These are phyloP conservation scores for Microcebus ravelobensis DNA, from an alignment of 2,113 vertebrate genomes.

Conservation along the genomic window DNA sequence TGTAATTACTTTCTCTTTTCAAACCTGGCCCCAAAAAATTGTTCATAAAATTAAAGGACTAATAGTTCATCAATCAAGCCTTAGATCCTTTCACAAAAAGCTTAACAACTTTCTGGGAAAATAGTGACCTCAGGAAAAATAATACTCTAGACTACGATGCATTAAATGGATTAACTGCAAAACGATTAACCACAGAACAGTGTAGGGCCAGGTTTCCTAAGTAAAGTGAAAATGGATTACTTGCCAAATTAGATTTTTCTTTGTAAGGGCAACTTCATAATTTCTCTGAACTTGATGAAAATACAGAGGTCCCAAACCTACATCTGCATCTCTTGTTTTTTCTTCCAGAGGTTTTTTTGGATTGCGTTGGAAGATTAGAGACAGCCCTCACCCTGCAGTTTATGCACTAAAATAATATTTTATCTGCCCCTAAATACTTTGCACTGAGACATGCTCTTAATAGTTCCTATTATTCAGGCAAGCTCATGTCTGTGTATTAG, in stretches of 20 bases:
- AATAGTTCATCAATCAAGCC: not conserved
- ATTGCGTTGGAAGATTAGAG: not conserved
- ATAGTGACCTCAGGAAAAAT: constrained; percentile 8
- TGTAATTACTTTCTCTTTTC: not conserved
- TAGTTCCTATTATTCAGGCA: not conserved
- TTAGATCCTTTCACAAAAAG: constrained; percentile 16
- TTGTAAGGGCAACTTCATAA: not conserved
- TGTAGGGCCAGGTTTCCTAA: not conserved
- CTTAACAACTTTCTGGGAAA: constrained; percentile 41
- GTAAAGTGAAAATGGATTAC: constrained; percentile 26
- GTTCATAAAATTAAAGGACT: constrained; percentile 9
- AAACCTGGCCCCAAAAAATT: not conserved
- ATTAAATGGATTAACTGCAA: constrained; percentile 9
- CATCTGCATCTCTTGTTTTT: not conserved
- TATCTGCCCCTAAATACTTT: not conserved
- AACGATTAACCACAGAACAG: not conserved
- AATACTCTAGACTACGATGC: not conserved
- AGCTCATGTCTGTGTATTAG: not conserved
- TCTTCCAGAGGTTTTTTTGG: too few species aligned
- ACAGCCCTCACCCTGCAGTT: not conserved
- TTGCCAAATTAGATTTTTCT: constrained; percentile 19
- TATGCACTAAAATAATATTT: not conserved
- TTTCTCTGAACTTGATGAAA: not conserved
- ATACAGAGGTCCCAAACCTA: not conserved
- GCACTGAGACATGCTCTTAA: not conserved